A percentile compares a stretch with the other conserved stretches of the same genome.
Evolutionary conservation across 2,113 vertebrate species (phyloP).

Genomic region (Oncorhynchus gorbuscha): DNA sequence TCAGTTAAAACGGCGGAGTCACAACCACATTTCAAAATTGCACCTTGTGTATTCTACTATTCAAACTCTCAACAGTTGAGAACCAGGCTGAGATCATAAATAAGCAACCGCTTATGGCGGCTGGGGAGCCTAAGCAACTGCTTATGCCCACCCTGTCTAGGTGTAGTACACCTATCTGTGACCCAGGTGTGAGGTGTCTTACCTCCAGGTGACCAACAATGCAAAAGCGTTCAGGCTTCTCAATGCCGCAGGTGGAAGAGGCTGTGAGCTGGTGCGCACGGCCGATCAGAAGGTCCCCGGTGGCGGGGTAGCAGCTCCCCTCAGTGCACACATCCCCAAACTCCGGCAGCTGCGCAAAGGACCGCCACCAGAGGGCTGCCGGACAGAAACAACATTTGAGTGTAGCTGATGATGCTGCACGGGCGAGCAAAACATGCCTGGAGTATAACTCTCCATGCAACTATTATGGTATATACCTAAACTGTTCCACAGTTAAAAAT

Average conservation of each 20-base stretch:
- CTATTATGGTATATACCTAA: background rate
- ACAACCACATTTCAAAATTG: no score
- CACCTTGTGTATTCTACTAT: no score
- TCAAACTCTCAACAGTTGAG: no score
- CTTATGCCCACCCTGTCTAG: background rate
- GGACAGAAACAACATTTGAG: background rate
- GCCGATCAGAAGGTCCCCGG: conserved; percentile 91
- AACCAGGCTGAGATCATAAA: no score
- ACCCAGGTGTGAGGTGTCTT: conserved; percentile 6
- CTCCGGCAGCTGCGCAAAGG: conserved; percentile 74
- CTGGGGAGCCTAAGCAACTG: no score
- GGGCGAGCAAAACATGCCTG: background rate
- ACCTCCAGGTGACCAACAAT: conserved; percentile 92
- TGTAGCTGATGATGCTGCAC: background rate
- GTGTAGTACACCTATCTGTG: background rate
- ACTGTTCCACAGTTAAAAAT: background rate
- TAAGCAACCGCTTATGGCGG: no score
- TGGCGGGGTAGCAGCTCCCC: conserved; percentile 94
- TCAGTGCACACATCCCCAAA: conserved; percentile 85
- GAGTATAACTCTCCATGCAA: no score
- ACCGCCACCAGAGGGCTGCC: conserved; percentile 65
- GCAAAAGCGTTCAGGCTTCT: conserved; percentile 81
- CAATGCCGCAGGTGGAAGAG: conserved; percentile 88
- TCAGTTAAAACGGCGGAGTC: no score
- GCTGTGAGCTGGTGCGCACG: conserved; percentile 79